Evolutionary conservation across 2,888 invertebrate species (phyloP), one percentile per base, ranked within the genome.

Genomic region (Orchesellides sinensis): DNA sequence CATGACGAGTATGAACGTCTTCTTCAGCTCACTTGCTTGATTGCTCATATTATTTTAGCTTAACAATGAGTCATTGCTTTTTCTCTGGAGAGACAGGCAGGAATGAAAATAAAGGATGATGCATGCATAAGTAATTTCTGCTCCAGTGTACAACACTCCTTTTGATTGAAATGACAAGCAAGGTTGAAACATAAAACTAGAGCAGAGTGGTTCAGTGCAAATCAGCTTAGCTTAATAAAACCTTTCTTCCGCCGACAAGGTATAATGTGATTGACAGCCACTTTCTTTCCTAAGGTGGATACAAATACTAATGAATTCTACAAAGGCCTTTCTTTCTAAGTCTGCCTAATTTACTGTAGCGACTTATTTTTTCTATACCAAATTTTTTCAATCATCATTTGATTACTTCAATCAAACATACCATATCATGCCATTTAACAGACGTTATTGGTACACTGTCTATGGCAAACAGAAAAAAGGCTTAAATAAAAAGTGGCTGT

Each of bases 41-140:
- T 77, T 77, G 45, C 75, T 56, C 68, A n/a, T 77, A 77, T 77
- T 77, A 68, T 77, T 77, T 59, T 6, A 45, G 54, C 27, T 29
- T 25, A 19, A 29, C 23, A 69, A 63, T 63, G 35, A 63, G 63
- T 23, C 63, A 40, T 66, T 65, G 5, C 17, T 6, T 32, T 29
- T 17, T 29, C 52, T 10, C 52, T 52, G 49, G 23, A 54, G 66
- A 47, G 47, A 63, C 8, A 47, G n/a, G 14, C 45, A 45, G 14
- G 8, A 14, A 66, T 23, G 69, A 1, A 5, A 4, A 47, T 47
- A 0, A 29, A 29, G 27, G 23, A 63, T 45, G 12, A 45, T 45
- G 75, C 35, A 77, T 56, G 75, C 75, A 77, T 77, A 66, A 77
- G 23, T 77, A 68, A 77, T 77, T 68, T 56, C 52, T 52, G 56